A percentile compares a stretch with the other conserved stretches of the same genome.
Evolutionary conservation across 2,797 vertebrate genomes (phyloP).

Genomic region (Phrynocephalus guinanensis): DNA sequence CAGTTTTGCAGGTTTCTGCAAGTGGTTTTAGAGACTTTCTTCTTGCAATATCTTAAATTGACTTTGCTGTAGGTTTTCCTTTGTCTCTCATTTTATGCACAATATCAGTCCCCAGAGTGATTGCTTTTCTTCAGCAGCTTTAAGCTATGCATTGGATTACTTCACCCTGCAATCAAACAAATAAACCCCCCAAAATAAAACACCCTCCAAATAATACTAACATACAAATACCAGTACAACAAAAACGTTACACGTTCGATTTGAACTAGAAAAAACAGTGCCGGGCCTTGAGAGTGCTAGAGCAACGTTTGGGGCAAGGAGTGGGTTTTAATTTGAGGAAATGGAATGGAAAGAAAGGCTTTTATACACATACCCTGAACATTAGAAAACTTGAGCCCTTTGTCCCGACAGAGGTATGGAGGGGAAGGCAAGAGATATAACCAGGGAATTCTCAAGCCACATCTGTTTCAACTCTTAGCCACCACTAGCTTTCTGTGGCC

Average conservation of each 20-base stretch:
- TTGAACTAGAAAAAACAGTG: background rate
- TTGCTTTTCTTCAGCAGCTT: too few species aligned
- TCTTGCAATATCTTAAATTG: too few species aligned
- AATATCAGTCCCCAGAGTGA: too few species aligned
- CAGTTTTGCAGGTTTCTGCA: too few species aligned
- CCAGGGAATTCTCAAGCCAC: background rate
- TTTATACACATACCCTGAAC: background rate
- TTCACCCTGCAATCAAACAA: too few species aligned
- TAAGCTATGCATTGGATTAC: too few species aligned
- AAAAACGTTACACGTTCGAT: background rate
- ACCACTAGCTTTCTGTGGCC: background rate
- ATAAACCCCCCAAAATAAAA: too few species aligned
- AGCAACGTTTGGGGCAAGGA: background rate
- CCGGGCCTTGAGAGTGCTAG: background rate
- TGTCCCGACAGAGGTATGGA: background rate
- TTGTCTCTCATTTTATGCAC: too few species aligned
- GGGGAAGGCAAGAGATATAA: background rate
- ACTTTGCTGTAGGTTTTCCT: too few species aligned
- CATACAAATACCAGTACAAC: too few species aligned
- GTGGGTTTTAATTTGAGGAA: background rate
- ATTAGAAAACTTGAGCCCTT: background rate
- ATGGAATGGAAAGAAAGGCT: background rate
- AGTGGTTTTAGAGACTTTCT: too few species aligned
- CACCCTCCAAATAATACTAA: too few species aligned
- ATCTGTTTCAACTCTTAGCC: background rate